A percentile compares a stretch with the other conserved stretches of the same genome.
Conservation (phyloP, 2,797 vertebrate genomes). For the Tolypeutes matacus region DNA sequence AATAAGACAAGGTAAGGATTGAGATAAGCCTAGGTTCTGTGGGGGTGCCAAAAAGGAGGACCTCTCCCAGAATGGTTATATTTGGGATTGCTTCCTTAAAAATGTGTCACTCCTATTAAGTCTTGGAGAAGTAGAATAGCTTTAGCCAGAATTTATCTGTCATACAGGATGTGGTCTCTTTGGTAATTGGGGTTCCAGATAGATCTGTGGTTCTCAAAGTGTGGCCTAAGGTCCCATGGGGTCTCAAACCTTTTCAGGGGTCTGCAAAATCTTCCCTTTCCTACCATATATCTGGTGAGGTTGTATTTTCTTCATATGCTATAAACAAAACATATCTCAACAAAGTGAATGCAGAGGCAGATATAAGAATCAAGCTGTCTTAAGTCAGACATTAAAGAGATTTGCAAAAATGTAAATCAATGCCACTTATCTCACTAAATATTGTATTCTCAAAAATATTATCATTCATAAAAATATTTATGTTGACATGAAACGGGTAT, state of each 20-base stretch:
- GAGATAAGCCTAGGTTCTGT: neutral
- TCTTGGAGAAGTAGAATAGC: neutral
- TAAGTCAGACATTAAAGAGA: neutral
- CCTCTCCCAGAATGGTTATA: neutral
- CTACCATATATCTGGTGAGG: neutral
- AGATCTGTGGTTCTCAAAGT: neutral
- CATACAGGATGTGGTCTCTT: neutral
- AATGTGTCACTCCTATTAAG: neutral
- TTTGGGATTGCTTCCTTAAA: neutral
- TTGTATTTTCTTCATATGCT: neutral
- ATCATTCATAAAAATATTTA: neutral
- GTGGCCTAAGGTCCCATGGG: neutral
- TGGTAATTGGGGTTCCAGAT: neutral
- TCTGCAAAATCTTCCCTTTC: neutral
- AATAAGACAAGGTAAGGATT: neutral
- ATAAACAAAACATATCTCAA: neutral
- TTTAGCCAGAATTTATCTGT: neutral
- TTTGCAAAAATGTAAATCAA: neutral
- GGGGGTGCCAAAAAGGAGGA: neutral
- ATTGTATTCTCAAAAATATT: neutral
- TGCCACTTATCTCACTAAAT: neutral
- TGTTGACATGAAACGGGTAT: neutral
- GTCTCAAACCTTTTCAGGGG: neutral
- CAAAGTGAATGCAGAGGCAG: neutral
- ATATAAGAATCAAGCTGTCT: no score